Evolutionary conservation across 2,888 invertebrate genomes (phyloP), one percentile per base, ranked within the genome.

Genomic region (Catocala sponsa): DNA sequence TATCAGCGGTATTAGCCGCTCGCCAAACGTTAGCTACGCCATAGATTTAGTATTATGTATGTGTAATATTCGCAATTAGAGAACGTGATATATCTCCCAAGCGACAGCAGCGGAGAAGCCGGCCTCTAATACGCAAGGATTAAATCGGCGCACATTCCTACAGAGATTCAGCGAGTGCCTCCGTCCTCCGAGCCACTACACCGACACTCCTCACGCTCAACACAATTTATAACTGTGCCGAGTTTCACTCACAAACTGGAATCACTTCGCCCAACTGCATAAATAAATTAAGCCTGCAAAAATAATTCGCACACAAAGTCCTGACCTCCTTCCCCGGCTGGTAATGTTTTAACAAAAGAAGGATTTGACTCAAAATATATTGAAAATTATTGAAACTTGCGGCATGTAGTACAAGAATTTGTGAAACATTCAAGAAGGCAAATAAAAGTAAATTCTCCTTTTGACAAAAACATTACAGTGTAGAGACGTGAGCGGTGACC

Each of bases 71-170:
- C 68, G 82, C 80, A 87, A 87, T 87, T 85, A 85, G 81, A 81
- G 68, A 60, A 68, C 68, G 82, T 83, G 81, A 86, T 86, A 84
- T 84, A 86, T 85, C 82, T 84, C 70, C 63, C 65, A 68, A 77
- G 81, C 83, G 88, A 85, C 87, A 85, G 82, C 68, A 69, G 72
- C 72, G 74, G 71, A 71, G 70, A 67, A 68, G 60, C 75, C 72
- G 63, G 69, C 66, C 64, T 68, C 63, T 81, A 82, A 80, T 83
- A 79, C 82, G 78, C 73, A 74, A 74, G 83, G 84, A 86, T 87
- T 87, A 85, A 86, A 88, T 87, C 86, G 76, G 78, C 71, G 76
- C 76, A 70, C 84, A 84, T 86, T 86, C 83, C 84, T 79, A 74
- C 79, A 76, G 80, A 84, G 83, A 84, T 83, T 82, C 79, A 59